Percentiles rank a stretch among this genome's conserved stretches.
phyloP scores from a whole-genome alignment of 2,113 vertebrate genomes.

The Phocoena phocoena region DNA sequence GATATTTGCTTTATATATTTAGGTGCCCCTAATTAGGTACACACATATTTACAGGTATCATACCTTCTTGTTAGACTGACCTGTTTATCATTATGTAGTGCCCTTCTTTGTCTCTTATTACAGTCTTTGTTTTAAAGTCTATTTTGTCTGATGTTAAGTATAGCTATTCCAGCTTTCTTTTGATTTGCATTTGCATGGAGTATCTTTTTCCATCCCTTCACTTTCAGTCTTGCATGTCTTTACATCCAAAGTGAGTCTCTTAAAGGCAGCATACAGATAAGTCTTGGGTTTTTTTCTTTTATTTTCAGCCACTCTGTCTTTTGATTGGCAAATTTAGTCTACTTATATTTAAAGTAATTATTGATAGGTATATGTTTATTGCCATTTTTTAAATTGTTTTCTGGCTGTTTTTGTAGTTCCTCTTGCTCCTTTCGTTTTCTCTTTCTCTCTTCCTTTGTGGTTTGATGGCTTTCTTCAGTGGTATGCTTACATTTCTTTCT shows the following conservation, averaged over 20 bases:
- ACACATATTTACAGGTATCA: background rate
- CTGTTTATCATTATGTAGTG: background rate
- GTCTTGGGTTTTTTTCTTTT: no score
- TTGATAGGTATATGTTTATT: background rate
- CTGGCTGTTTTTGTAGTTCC: background rate
- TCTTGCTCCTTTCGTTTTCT: background rate
- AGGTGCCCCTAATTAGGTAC: background rate
- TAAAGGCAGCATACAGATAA: background rate
- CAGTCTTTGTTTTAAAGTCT: background rate
- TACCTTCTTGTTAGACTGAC: background rate
- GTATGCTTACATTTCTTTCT: background rate
- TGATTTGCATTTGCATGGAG: background rate
- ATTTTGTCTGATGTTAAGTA: background rate
- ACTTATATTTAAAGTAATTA: background rate
- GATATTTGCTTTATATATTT: background rate
- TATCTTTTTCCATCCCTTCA: background rate
- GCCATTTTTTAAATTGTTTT: background rate
- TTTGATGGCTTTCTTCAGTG: background rate
- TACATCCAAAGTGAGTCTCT: background rate
- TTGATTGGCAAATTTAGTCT: background rate
- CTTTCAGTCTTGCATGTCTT: background rate
- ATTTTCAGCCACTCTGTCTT: background rate
- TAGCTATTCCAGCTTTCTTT: background rate
- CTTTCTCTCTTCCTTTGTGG: background rate
- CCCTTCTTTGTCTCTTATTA: background rate